Base-by-base conservation (phyloP, 37 sponge, comb jelly and placozoan species). In the Geodia barretti region DNA sequence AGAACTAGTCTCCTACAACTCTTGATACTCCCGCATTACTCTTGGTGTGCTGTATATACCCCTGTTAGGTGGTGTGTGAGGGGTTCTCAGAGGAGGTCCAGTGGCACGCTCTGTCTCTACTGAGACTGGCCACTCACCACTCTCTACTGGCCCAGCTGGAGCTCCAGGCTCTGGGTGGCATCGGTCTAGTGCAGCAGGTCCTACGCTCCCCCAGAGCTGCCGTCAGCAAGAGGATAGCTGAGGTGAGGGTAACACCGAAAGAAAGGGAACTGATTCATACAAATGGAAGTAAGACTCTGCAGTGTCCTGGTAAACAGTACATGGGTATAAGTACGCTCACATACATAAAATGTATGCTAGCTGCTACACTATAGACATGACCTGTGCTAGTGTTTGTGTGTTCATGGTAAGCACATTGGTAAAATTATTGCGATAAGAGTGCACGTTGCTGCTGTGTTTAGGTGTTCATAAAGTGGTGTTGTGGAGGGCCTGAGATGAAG, bases 381-480 rank as follows among this genome's bases (percentile, higher is more conserved):
- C n/a, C n/a, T n/a, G n/a, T n/a, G 38, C 28, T 9, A 26, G 28
- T 58, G 61, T 1, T 26, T 30, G 24, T 75, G 0, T 28, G 8
- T 23, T n/a, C n/a, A n/a, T n/a, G n/a, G n/a, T n/a, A n/a, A n/a
- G n/a, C n/a, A n/a, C n/a, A n/a, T n/a, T n/a, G n/a, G n/a, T n/a
- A n/a, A n/a, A n/a, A n/a, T n/a, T n/a, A n/a, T n/a, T n/a, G n/a
- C n/a, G n/a, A n/a, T n/a, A n/a, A n/a, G 5, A 7, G 14, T 28
- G 41, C 2, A 25, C 23, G 1, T n/a, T n/a, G n/a, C n/a, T n/a
- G n/a, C n/a, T 35, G 2, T 25, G 30, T 41, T 2, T 74, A 92
- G 93, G 60, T 74, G 33, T 61, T 93, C 35, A 60, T 93, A 32
- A 73, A 62, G n/a, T 93, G 93, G 93, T 74, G 89, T 47, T 86